Percentiles rank a stretch among this genome's conserved stretches.
Evolutionary conservation across 2,113 vertebrate species (phyloP).

Genomic region (Ramphastos sulfuratus): DNA sequence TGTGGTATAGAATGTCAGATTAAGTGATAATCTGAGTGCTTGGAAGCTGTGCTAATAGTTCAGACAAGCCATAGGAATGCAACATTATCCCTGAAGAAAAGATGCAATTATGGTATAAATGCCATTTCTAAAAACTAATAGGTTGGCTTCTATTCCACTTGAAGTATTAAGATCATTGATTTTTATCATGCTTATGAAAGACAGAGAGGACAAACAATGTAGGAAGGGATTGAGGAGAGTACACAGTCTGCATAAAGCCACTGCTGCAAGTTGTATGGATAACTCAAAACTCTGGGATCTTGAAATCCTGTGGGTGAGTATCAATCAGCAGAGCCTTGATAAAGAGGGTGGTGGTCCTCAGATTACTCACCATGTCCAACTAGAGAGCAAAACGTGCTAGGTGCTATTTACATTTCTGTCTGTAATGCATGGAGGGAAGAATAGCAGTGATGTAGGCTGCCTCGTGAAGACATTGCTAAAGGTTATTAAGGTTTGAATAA

Average conservation of each 20-base stretch:
- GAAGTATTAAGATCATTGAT: neutral
- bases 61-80: neutral
- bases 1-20: neutral
- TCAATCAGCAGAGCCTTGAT: neutral
- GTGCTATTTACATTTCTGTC: neutral
- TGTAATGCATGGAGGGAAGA: neutral
- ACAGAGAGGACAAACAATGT: neutral
- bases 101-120: neutral
- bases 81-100: slow-evolving; percentile 7
- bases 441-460: neutral
- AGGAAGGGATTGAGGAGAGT: neutral
- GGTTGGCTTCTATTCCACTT: neutral
- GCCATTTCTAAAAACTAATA: neutral
- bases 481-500: neutral
- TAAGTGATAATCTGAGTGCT: neutral
- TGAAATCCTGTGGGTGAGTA: neutral
- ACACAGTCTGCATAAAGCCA: neutral
- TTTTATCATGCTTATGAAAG: neutral
- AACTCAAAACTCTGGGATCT: neutral
- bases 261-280: neutral
- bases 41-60: neutral
- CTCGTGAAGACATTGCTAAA: neutral
- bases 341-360: neutral
- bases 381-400: neutral
- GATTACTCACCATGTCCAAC: neutral